Conservation (phyloP, 2,888 invertebrate species). For the Microctonus brassicae region DNA sequence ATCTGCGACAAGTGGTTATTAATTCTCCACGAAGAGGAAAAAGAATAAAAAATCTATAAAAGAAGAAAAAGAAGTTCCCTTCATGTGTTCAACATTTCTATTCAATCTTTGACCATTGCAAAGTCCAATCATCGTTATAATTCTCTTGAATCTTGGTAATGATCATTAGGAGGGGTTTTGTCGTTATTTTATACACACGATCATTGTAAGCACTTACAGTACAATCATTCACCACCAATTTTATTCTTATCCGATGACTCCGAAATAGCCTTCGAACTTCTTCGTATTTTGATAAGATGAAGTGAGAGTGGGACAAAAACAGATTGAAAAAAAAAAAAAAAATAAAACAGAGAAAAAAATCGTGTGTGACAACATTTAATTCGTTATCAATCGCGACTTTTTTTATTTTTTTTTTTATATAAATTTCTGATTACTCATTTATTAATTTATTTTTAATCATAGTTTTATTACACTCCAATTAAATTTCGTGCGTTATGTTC, state of each 20-base stretch:
- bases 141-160: conserved; percentile 42
- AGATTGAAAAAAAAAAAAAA: conserved; percentile 3
- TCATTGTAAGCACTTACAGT: not conserved
- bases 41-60: conserved; percentile 4
- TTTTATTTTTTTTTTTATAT: not conserved
- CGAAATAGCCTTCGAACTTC: conserved; percentile 23
- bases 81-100: conserved; percentile 54
- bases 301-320: not conserved
- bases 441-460: not conserved
- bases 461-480: too few species aligned
- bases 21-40: not conserved
- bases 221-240: not conserved
- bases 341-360: not conserved
- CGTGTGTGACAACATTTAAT: conserved; percentile 18
- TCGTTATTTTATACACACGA: conserved; percentile 7
- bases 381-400: conserved; percentile 20
- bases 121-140: conserved; percentile 59
- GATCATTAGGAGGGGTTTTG: conserved; percentile 5
- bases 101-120: conserved; percentile 66
- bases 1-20: conserved; percentile 55
- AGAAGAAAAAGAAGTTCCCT: conserved; percentile 53
- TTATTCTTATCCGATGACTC: not conserved
- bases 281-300: conserved; percentile 9
- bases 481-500: too few species aligned
- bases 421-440: too few species aligned